Evolutionary conservation across 2,797 vertebrate species (phyloP).

Genomic region (Cynopterus sphinx): DNA sequence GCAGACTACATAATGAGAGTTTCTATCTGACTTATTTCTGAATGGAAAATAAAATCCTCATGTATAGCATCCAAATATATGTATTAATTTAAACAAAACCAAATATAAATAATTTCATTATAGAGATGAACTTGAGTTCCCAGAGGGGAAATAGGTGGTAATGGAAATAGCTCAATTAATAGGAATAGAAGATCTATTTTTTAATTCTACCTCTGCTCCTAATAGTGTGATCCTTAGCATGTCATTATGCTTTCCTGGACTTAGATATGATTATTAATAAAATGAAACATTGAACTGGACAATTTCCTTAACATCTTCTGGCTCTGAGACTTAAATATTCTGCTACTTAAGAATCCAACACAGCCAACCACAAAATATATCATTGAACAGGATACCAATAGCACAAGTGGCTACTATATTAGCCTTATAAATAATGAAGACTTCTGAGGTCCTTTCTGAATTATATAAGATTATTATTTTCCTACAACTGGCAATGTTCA

Average conservation of each 20-base stretch:
- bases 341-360: background rate
- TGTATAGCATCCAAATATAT: background rate
- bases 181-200: background rate
- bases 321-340: background rate
- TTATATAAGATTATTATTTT: background rate
- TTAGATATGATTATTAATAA: background rate
- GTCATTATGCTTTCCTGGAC: background rate
- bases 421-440: background rate
- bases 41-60: constrained; percentile 7
- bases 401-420: background rate
- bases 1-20: background rate
- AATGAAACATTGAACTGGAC: background rate
- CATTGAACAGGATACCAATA: background rate
- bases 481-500: background rate
- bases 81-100: background rate
- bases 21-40: background rate
- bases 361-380: background rate
- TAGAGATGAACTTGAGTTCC: background rate
- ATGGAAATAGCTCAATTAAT: background rate
- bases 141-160: background rate
- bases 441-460: background rate
- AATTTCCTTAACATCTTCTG: background rate
- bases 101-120: background rate
- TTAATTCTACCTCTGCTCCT: background rate
- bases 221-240: background rate